Conservation (phyloP, 1,140 invertebrate genomes). For the Drosophila santomea region DNA sequence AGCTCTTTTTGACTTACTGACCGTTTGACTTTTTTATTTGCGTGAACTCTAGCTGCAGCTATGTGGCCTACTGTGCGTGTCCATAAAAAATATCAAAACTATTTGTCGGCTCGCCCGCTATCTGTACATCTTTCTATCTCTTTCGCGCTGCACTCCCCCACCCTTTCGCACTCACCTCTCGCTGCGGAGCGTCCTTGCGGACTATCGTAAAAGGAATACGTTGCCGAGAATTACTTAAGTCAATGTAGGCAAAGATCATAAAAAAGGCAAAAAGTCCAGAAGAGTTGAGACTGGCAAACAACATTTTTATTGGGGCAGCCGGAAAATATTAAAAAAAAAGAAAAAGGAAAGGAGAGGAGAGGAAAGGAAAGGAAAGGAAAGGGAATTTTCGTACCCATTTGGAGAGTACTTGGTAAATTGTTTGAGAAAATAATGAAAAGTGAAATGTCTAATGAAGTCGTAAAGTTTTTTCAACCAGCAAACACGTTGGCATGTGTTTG, state of each 20-base stretch:
- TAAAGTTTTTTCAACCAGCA: slow-evolving; percentile 53
- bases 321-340: slow-evolving; percentile 72
- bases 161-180: slow-evolving; percentile 23
- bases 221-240: slow-evolving; percentile 79
- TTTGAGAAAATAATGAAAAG: slow-evolving; percentile 67
- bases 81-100: slow-evolving; percentile 67
- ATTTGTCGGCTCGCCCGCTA: slow-evolving; percentile 49
- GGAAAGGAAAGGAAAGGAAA: slow-evolving; percentile 45
- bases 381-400: slow-evolving; percentile 42
- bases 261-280: slow-evolving; percentile 46
- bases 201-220: slow-evolving; percentile 59
- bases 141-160: slow-evolving; percentile 1
- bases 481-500: slow-evolving; percentile 60
- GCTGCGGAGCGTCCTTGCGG: slow-evolving; percentile 53
- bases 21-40: slow-evolving; percentile 69
- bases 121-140: slow-evolving; percentile 13
- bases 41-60: slow-evolving; percentile 21
- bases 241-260: slow-evolving; percentile 77
- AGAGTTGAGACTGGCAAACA: slow-evolving; percentile 52
- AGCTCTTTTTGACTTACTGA: slow-evolving; percentile 33
- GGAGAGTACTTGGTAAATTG: slow-evolving; percentile 61
- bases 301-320: slow-evolving; percentile 71
- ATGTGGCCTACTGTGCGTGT: slow-evolving; percentile 57
- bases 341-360: slow-evolving; percentile 31
- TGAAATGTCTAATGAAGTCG: slow-evolving; percentile 79